phyloP scores from a whole-genome alignment of 1,140 invertebrate species.

The Macrobrachium nipponense region DNA sequence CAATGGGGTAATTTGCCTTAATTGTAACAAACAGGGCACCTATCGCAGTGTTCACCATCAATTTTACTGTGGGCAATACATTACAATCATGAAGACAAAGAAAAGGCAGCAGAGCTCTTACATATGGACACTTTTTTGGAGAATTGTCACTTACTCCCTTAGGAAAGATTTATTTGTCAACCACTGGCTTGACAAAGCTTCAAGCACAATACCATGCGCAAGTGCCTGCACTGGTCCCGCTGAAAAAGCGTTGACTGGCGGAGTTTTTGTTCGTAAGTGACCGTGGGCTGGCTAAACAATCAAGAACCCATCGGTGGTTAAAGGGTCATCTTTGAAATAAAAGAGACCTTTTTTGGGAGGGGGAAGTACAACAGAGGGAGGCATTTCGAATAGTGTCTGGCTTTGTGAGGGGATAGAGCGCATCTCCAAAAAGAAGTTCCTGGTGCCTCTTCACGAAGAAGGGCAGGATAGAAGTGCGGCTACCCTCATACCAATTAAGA shows the following conservation, averaged over 20 bases:
- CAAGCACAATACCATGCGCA: background rate
- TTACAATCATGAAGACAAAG: background rate
- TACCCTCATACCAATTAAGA: background rate
- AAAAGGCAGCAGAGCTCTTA: background rate
- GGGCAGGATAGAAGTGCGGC: background rate
- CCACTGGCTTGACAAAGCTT: background rate
- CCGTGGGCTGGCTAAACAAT: background rate
- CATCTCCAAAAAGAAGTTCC: background rate
- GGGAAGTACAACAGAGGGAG: constrained; percentile 7
- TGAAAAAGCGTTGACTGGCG: constrained; percentile 1
- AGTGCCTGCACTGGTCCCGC: background rate
- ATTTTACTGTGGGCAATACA: background rate
- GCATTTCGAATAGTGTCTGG: background rate
- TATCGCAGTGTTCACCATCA: too few relatives aligned
- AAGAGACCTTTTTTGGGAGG: background rate
- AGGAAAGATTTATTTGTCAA: background rate
- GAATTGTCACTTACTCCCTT: background rate
- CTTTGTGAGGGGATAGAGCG: constrained; percentile 3
- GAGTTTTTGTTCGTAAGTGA: background rate
- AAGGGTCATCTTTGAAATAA: background rate
- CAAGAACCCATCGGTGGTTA: background rate
- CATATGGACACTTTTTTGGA: background rate
- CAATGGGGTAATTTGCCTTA: too few relatives aligned
- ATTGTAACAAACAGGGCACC: too few relatives aligned
- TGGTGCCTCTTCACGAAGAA: background rate